Evolutionary conservation across 2,113 vertebrate genomes (phyloP), one percentile per base, ranked within the genome.

Genomic region (Gavia stellata): DNA sequence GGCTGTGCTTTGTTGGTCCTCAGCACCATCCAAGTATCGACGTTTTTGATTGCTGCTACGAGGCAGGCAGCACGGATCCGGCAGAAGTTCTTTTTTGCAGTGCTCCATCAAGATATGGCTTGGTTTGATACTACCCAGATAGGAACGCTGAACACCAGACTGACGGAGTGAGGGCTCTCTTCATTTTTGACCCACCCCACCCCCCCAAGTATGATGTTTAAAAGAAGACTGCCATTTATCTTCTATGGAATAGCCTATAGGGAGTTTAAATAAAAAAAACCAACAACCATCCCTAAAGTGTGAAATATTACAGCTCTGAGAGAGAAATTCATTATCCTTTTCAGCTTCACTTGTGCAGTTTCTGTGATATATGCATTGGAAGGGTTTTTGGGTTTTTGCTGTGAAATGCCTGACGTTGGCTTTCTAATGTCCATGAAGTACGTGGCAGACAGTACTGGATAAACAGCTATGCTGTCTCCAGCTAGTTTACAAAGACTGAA

Each of bases 61-160:
- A 98, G 97, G 63, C 98, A 98, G 92, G 96, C 98, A 5, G 71
- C 97, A 72, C 97, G 98, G 70, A 98, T 98, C 84, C 96, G 97
- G 17, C 92, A 97, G 68, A 98, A 97, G 77, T 98, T 98, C 92
- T 98, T 98, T 89, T 98, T 98, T 92, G 97, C 98, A 62, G 97
- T 98, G 45, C 98, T 98, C 34, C 98, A 98, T 79, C 98, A 98
- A 89, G 97, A 98, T 31, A 98, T 98, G 98, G 93, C 97, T 82
- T 98, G 98, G 98, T 98, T 98, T 97, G 98, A 98, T 75, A 94
- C 94, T 11, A 98, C 88, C 52, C 95, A 97, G 55, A 97, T 98
- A 88, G 98, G 98, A 84, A 97, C 79, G 4, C 38, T 98, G 73
- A 98, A 98, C 91, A 98, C 95, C n/a, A 97, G 98, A 88, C 85